A percentile compares a stretch with the other conserved stretches of the same genome.
Conservation (phyloP, 1,140 invertebrate species). For the Gryon sp. region DNA sequence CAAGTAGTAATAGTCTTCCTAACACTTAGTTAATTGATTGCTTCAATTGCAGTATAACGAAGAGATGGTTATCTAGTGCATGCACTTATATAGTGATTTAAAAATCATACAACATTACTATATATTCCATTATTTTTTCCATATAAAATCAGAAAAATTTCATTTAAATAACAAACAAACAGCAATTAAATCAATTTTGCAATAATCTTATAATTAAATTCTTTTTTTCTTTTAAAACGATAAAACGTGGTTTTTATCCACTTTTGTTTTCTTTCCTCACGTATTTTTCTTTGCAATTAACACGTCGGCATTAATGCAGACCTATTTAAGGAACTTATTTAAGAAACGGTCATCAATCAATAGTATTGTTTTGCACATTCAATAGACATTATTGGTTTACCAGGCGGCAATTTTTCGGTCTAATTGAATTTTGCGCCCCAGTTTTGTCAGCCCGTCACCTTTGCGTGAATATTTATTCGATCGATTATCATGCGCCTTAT, state of each 20-base stretch:
- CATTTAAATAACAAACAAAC: too few species aligned
- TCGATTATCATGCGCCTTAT: constrained; percentile 13
- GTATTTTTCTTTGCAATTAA: not conserved
- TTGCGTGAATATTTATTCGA: constrained; percentile 16
- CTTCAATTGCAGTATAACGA: not conserved
- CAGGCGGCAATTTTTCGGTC: constrained; percentile 5
- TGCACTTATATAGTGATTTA: too few species aligned
- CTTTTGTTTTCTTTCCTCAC: not conserved
- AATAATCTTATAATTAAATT: too few species aligned
- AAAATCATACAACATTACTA: too few species aligned
- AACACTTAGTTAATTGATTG: constrained; percentile 34
- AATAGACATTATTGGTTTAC: constrained; percentile 13
- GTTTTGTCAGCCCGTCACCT: constrained; percentile 13
- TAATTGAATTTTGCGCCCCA: constrained; percentile 28
- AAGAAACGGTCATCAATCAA: constrained; percentile 3
- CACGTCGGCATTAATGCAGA: too few species aligned
- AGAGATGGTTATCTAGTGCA: constrained; percentile 21
- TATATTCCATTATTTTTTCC: too few species aligned
- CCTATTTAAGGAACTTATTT: too few species aligned
- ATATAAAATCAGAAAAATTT: too few species aligned
- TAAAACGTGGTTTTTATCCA: too few species aligned
- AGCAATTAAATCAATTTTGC: too few species aligned
- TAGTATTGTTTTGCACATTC: constrained; percentile 1
- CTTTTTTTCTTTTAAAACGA: too few species aligned
- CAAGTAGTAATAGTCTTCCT: constrained; percentile 33